These are phyloP conservation scores for Sitta carolinensis DNA, from an alignment of 2,797 vertebrate genomes.

Conservation along the genomic window DNA sequence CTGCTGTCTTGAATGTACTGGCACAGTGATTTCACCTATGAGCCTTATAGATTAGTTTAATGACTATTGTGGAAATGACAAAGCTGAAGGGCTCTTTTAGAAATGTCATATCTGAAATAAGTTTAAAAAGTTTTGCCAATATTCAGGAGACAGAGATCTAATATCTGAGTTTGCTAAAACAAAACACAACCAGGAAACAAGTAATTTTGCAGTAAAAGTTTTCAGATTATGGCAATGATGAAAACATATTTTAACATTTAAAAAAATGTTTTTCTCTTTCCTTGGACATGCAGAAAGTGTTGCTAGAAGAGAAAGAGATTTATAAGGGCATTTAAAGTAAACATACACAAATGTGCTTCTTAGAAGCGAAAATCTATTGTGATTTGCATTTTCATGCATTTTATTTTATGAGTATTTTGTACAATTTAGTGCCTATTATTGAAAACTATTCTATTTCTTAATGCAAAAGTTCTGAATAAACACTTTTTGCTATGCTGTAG, in stretches of 20 bases:
- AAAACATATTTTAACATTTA: neutral
- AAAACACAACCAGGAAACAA: neutral
- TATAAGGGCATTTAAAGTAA: neutral
- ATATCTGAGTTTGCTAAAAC: neutral
- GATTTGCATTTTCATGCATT: neutral
- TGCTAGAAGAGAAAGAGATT: neutral
- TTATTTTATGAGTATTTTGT: neutral
- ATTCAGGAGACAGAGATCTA: neutral
- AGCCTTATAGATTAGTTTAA: neutral
- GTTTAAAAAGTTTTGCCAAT: neutral
- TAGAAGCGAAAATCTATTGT: neutral
- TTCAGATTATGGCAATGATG: neutral
- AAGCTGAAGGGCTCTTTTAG: neutral
- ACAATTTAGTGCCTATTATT: neutral
- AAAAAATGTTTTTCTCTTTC: neutral
- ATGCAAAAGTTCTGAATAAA: neutral
- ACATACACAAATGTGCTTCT: neutral
- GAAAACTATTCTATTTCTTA: neutral
- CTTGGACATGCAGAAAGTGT: neutral
- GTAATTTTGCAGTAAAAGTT: neutral
- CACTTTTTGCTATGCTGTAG: neutral
- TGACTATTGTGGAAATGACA: neutral
- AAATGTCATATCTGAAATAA: neutral
- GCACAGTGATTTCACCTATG: neutral
- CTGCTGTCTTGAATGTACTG: neutral